These are phyloP conservation scores for Eulemur albifrons DNA, from an alignment of 2,797 vertebrate species.

Conservation along the genomic window DNA sequence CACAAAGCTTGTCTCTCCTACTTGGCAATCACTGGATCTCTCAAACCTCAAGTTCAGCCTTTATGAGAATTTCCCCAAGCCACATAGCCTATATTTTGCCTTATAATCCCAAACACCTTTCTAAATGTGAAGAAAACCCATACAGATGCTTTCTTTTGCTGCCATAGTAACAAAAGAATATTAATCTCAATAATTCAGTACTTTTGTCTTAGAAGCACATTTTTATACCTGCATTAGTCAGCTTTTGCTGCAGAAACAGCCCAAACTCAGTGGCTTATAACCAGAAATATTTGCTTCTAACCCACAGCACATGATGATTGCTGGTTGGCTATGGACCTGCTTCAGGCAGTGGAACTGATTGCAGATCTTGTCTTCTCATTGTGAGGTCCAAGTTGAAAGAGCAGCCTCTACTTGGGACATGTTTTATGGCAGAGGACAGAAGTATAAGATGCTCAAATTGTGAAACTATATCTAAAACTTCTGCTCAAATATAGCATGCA, in stretches of 20 bases:
- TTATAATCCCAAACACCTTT: not conserved
- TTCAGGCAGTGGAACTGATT: not conserved
- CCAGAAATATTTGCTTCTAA: not conserved
- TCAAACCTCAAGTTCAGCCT: slow-evolving; percentile 1
- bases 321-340: not conserved
- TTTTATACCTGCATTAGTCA: not conserved
- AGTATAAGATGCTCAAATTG: not conserved
- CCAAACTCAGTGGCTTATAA: not conserved
- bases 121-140: not conserved
- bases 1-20: slow-evolving; percentile 7
- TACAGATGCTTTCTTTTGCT: not conserved
- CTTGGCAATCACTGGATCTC: not conserved
- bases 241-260: not conserved
- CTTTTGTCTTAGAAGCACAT: not conserved
- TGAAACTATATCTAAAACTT: slow-evolving; percentile 1
- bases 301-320: not conserved
- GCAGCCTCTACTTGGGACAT: not conserved
- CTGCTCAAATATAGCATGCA: not conserved
- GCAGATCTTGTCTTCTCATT: not conserved
- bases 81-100: not conserved
- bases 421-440: not conserved
- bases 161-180: not conserved
- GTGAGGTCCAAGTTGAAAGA: not conserved
- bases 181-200: not conserved
- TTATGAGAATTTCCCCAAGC: slow-evolving; percentile 13